These are phyloP conservation scores for Ernsta delagoae DNA, from an alignment of 2,888 invertebrate genomes.

Conservation along the genomic window DNA sequence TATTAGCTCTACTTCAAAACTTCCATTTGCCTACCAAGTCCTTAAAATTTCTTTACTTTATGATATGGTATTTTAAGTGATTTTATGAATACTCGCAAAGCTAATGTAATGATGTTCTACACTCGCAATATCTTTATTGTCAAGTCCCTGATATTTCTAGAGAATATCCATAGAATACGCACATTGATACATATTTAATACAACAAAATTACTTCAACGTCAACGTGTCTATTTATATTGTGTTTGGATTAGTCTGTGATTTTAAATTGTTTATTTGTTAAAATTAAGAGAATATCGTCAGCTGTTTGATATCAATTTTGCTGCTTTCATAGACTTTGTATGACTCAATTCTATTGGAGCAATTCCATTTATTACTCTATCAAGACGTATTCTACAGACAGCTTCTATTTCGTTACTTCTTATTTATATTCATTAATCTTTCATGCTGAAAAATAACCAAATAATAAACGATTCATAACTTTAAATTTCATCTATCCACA, in stretches of 20 bases:
- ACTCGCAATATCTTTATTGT: constrained; percentile 59
- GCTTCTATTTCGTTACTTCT: background rate
- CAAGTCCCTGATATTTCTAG: constrained; percentile 59
- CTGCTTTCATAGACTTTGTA: too few relatives aligned
- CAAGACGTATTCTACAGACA: background rate
- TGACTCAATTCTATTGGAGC: too few relatives aligned
- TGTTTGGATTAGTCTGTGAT: too few relatives aligned
- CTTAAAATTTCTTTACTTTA: constrained; percentile 11
- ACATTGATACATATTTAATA: background rate
- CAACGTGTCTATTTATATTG: too few relatives aligned
- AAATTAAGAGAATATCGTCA: too few relatives aligned
- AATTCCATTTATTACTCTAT: too few relatives aligned
- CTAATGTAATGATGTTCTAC: constrained; percentile 20
- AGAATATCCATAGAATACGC: background rate
- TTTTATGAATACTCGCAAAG: constrained; percentile 17
- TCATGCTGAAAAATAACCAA: background rate
- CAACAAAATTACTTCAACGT: too few relatives aligned
- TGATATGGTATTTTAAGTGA: constrained; percentile 24
- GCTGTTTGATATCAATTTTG: too few relatives aligned
- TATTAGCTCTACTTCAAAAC: background rate
- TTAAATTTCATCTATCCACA: background rate
- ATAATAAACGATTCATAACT: background rate
- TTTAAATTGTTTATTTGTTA: too few relatives aligned
- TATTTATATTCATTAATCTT: background rate
- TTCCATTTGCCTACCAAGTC: background rate